These are phyloP conservation scores for Axea sp. DNA, from an alignment of 2,888 invertebrate genomes.

Conservation along the genomic window DNA sequence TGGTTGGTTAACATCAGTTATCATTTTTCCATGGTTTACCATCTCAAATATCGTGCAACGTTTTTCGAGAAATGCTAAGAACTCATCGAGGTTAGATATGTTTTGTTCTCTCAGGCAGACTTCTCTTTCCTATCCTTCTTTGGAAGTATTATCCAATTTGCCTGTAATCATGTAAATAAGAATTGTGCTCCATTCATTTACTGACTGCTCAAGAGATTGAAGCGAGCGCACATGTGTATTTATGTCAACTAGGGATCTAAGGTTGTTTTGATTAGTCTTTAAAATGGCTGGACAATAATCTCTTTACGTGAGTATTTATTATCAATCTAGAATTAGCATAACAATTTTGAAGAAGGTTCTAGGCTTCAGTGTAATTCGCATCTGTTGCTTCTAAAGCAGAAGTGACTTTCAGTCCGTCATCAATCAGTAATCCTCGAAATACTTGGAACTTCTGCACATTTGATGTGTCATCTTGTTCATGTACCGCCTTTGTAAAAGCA, in stretches of 20 bases:
- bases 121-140: slow-evolving; percentile 14
- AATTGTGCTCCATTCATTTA: slow-evolving; percentile 8
- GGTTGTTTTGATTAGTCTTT: neutral
- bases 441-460: slow-evolving; percentile 16
- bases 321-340: neutral
- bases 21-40: neutral
- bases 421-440: slow-evolving; percentile 13
- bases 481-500: slow-evolving; percentile 9
- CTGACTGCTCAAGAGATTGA: slow-evolving; percentile 2
- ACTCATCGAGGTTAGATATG: neutral
- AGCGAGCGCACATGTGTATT: neutral
- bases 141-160: slow-evolving; percentile 3
- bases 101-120: neutral
- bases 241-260: slow-evolving; percentile 3
- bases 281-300: neutral
- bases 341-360: slow-evolving; percentile 2
- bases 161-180: slow-evolving; percentile 7
- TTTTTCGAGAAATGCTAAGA: neutral
- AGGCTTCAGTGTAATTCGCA: slow-evolving; percentile 17
- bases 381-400: slow-evolving; percentile 16
- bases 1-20: neutral
- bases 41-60: neutral
- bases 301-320: slow-evolving; percentile 3
- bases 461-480: slow-evolving; percentile 5
- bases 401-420: slow-evolving; percentile 13